Conservation (phyloP, 37 sponge, comb jelly and placozoan species). For the Petrosia ficiformis region DNA sequence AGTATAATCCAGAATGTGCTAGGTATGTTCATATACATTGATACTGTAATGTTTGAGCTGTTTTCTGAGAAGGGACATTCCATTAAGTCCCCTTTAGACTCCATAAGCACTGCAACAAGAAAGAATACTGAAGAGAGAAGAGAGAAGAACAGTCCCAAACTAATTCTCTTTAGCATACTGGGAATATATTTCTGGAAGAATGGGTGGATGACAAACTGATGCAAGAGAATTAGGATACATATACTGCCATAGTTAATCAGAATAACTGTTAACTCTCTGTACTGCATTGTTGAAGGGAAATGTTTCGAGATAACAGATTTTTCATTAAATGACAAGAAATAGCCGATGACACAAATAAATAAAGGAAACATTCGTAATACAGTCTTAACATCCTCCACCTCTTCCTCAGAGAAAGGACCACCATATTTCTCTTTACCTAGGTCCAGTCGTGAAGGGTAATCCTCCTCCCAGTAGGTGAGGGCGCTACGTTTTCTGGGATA, state of each 20-base stretch:
- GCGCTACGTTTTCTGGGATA: conserved; percentile 3
- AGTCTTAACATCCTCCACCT: conserved; percentile 6
- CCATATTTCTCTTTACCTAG: background rate
- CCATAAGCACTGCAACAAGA: background rate
- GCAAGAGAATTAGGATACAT: background rate
- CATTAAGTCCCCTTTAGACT: background rate
- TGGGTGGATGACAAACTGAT: conserved; percentile 3
- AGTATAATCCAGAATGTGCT: background rate
- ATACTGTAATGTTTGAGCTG: background rate
- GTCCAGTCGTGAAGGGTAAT: background rate
- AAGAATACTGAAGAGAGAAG: background rate
- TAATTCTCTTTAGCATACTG: background rate
- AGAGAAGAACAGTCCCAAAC: background rate
- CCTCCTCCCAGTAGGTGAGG: conserved; percentile 2
- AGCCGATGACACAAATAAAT: background rate
- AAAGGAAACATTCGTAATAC: background rate
- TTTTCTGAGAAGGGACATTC: background rate
- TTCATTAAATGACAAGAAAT: background rate
- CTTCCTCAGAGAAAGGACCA: conserved; percentile 8
- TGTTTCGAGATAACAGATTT: background rate
- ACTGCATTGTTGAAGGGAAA: background rate
- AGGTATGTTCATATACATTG: too few species aligned
- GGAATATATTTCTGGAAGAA: conserved; percentile 7
- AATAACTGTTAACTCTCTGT: background rate
- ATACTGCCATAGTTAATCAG: conserved; percentile 6